phyloP scores from a whole-genome alignment of 2,888 invertebrate genomes.

The Pandemis cinnamomeana region DNA sequence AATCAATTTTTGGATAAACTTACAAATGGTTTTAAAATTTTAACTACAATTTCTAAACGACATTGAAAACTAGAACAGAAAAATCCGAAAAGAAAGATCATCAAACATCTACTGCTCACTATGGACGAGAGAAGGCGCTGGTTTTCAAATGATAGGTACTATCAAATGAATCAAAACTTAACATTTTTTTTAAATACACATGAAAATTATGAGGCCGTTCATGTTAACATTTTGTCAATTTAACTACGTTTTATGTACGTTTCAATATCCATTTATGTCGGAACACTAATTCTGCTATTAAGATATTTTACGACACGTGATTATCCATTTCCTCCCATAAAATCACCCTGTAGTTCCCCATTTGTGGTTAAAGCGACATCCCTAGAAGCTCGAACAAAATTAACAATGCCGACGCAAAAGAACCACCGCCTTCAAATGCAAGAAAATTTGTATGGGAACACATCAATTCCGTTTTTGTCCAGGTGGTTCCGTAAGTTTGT shows the following conservation, averaged over 20 bases:
- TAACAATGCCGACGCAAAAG: conserved; percentile 16
- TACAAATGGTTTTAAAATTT: no score
- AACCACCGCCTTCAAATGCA: not conserved
- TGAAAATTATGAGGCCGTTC: no score
- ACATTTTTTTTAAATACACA: no score
- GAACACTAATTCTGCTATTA: conserved; percentile 38
- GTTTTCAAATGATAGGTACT: no score
- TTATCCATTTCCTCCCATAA: conserved; percentile 37
- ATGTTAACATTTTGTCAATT: no score
- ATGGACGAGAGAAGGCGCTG: no score
- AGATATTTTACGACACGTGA: conserved; percentile 37
- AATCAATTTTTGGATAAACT: no score
- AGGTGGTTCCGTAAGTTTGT: conserved; percentile 27
- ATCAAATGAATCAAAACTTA: no score
- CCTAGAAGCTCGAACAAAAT: conserved; percentile 25
- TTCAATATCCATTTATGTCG: conserved; percentile 8
- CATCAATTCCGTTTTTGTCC: conserved; percentile 18
- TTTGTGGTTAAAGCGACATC: conserved; percentile 37
- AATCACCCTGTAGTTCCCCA: conserved; percentile 21
- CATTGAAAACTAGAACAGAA: no score
- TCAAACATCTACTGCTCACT: no score
- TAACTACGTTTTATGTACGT: not conserved
- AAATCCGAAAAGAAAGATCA: no score
- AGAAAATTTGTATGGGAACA: not conserved
- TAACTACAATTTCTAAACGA: no score